Evolutionary conservation across 2,888 invertebrate species (phyloP).

Genomic region (Thymelicus lineola): DNA sequence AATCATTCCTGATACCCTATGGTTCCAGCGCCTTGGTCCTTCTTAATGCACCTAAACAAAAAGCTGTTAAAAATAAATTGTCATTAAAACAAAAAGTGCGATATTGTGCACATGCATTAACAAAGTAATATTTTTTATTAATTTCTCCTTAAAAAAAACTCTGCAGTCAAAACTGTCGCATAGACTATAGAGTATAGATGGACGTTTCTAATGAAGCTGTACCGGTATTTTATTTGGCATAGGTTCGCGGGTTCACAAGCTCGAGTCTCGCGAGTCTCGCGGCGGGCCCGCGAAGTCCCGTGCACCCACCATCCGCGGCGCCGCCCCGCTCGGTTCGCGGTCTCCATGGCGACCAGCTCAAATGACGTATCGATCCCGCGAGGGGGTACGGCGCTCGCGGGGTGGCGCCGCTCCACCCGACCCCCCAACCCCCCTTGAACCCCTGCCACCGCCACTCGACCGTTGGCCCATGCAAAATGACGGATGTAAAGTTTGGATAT

Average conservation of each 20-base stretch:
- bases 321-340: slow-evolving; percentile 84
- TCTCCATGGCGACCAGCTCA: slow-evolving; percentile 85
- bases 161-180: slow-evolving; percentile 14
- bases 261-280: slow-evolving; percentile 38
- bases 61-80: too few relatives aligned
- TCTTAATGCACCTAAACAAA: too few relatives aligned
- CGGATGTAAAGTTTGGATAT: slow-evolving; percentile 85
- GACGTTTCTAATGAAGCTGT: slow-evolving; percentile 74
- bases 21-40: too few relatives aligned
- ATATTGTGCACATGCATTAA: too few relatives aligned
- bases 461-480: slow-evolving; percentile 85
- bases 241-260: slow-evolving; percentile 42
- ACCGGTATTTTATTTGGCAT: slow-evolving; percentile 71
- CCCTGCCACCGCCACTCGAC: slow-evolving; percentile 78
- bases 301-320: slow-evolving; percentile 80
- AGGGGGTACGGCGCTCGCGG: slow-evolving; percentile 70
- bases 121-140: too few relatives aligned
- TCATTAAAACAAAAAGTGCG: too few relatives aligned
- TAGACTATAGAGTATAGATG: slow-evolving; percentile 49
- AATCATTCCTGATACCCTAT: too few relatives aligned
- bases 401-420: slow-evolving; percentile 81
- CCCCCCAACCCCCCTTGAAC: slow-evolving; percentile 70
- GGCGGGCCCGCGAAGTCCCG: slow-evolving; percentile 63
- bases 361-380: slow-evolving; percentile 85
- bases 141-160: not conserved